phyloP scores from a whole-genome alignment of 2,888 invertebrate species.

The Caenorhabditis zanzibari region DNA sequence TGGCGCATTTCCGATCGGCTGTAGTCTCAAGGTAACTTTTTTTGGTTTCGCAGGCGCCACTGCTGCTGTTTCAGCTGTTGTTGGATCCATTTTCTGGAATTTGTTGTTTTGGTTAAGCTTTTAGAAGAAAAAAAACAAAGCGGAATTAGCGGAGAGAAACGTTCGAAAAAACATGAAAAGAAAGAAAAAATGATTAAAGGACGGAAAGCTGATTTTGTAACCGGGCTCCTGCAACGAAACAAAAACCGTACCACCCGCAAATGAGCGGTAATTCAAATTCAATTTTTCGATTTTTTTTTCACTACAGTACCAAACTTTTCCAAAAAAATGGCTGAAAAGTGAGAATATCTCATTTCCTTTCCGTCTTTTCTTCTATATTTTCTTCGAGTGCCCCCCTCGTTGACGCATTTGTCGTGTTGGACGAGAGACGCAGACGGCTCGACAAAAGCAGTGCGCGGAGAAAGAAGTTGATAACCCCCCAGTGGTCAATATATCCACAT shows the following conservation, averaged over 20 bases:
- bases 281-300: too few relatives aligned
- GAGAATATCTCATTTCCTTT: neutral
- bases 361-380: neutral
- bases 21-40: slow-evolving; percentile 69
- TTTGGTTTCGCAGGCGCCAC: slow-evolving; percentile 31
- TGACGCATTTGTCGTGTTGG: slow-evolving; percentile 58
- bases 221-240: neutral
- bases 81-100: slow-evolving; percentile 36
- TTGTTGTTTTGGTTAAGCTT: neutral
- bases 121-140: neutral
- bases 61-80: neutral
- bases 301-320: neutral
- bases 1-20: slow-evolving; percentile 73
- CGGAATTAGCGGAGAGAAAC: neutral
- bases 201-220: neutral
- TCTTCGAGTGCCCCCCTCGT: slow-evolving; percentile 33
- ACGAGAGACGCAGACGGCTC: slow-evolving; percentile 43
- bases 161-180: neutral
- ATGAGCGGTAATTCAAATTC: slow-evolving; percentile 1
- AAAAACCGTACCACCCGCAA: neutral
- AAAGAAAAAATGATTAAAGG: neutral
- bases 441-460: slow-evolving; percentile 42
- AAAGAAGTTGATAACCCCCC: slow-evolving; percentile 53
- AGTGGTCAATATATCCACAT: slow-evolving; percentile 8
- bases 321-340: neutral